Evolutionary conservation across 2,888 invertebrate genomes (phyloP), one percentile per base, ranked within the genome.

Genomic region (Drosophila kambysellisi): DNA sequence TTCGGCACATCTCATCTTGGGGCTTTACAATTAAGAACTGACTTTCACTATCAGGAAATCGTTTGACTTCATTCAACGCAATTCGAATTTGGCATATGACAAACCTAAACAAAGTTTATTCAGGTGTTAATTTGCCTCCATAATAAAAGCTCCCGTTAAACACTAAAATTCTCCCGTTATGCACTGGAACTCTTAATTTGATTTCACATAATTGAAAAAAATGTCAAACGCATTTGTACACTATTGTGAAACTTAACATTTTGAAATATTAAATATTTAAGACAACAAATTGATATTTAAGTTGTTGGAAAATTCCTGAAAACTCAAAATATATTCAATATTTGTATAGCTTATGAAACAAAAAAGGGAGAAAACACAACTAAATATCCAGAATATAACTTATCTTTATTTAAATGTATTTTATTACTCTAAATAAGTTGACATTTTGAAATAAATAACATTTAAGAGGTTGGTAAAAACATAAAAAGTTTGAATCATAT

Each of bases 1-100:
- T 58, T 56, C 65, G 20, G 11, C 60, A 66, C 69, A 50, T 50
- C 74, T 66, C 77, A 77, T 77, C 37, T 50, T 78, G 57, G 2
- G 3, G 11, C 6, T 32, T 48, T 4, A 17, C 57, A 50, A 4
- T 20, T 29, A 15, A 33, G 20, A 20, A 77, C 69, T 77, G 57
- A 29, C 43, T 25, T 39, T 8, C 25, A 8, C n/a, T 43, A 3
- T 39, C n/a, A 25, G 15, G 30, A 43, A 46, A 50, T 51, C 33
- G 0, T 33, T 35, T 3, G 46, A 2, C 15, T 62, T 73, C 60
- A 65, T 35, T 15, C 30, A 53, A 46, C 20, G 32, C 48, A 77
- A 37, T 12, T 11, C 17, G 39, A 15, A 20, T n/a, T 29, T 4
- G 20, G 5, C 8, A 30, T 39, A 35, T 56, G 17, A 32, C 11